Percentiles rank a stretch among this genome's conserved stretches.
phyloP scores from a whole-genome alignment of 2,113 vertebrate genomes.

The Mohoua ochrocephala region DNA sequence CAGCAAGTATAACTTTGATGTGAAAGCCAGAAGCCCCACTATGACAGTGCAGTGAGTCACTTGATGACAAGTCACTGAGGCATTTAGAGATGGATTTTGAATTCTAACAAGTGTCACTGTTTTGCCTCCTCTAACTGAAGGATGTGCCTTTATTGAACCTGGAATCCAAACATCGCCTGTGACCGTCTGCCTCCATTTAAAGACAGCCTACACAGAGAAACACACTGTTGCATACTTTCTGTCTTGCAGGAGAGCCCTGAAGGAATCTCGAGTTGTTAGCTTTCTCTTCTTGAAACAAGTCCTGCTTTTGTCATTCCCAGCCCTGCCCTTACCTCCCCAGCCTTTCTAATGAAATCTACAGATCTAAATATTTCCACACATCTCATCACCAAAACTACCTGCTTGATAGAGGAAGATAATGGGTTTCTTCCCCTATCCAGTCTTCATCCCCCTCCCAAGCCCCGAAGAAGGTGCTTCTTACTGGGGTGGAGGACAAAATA shows the following conservation, averaged over 20 bases:
- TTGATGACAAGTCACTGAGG: slow-evolving; percentile 1
- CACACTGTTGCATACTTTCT: not conserved
- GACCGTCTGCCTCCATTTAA: not conserved
- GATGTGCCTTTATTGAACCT: slow-evolving; percentile 17
- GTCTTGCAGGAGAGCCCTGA: not conserved
- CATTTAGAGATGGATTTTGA: not conserved
- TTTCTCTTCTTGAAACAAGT: not conserved
- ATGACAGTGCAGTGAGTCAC: slow-evolving; percentile 40
- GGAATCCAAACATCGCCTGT: not conserved
- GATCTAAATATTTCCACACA: not conserved
- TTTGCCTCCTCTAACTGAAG: not conserved
- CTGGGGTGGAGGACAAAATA: not conserved
- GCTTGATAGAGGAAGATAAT: not conserved
- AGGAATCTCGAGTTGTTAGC: not conserved
- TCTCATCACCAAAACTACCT: not conserved
- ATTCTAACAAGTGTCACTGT: not conserved
- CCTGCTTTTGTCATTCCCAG: not conserved
- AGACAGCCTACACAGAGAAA: not conserved
- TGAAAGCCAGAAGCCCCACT: not conserved
- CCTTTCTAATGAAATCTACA: not conserved
- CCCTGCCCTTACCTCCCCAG: not conserved
- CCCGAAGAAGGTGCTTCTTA: not conserved
- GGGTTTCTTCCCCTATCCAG: not conserved
- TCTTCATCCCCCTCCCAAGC: not conserved
- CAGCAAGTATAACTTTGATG: not conserved